Conservation (phyloP, 2,888 invertebrate species). For the Trisateles emortualis region DNA sequence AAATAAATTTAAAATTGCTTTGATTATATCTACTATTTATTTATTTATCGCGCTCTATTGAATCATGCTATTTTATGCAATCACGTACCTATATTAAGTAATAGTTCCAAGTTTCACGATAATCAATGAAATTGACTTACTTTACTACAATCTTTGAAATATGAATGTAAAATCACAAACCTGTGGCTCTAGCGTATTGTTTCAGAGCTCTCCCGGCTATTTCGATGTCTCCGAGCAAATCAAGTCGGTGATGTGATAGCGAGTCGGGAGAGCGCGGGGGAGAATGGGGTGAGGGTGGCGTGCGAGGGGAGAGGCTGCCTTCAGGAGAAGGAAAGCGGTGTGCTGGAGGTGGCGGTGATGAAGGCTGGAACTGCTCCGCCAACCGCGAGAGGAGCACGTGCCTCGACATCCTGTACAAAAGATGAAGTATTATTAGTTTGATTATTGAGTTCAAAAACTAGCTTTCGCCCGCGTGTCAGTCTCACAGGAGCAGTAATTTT, state of each 20-base stretch:
- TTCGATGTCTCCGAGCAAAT: slow-evolving; percentile 78
- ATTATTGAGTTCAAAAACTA: no score
- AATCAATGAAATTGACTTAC: no score
- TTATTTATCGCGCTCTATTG: no score
- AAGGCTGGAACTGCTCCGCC: slow-evolving; percentile 80
- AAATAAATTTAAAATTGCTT: no score
- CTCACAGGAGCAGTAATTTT: no score
- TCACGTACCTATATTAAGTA: no score
- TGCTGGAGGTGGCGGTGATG: slow-evolving; percentile 70
- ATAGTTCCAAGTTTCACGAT: no score
- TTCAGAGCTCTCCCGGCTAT: slow-evolving; percentile 82
- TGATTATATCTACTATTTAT: no score
- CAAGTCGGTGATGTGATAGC: slow-evolving; percentile 66
- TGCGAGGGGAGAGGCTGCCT: slow-evolving; percentile 73
- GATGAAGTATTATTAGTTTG: neutral
- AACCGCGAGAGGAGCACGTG: slow-evolving; percentile 80
- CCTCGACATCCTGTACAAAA: slow-evolving; percentile 74
- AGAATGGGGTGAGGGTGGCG: slow-evolving; percentile 66
- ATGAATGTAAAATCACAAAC: slow-evolving; percentile 48
- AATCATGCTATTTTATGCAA: no score
- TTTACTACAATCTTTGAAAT: neutral
- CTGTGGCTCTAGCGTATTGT: slow-evolving; percentile 82
- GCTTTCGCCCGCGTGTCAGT: no score
- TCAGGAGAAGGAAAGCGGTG: slow-evolving; percentile 78
- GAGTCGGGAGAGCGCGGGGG: slow-evolving; percentile 74